A percentile compares a stretch with the other conserved stretches of the same genome.
These are phyloP conservation scores for Physeter macrocephalus DNA, from an alignment of 2,113 vertebrate species.

Conservation along the genomic window DNA sequence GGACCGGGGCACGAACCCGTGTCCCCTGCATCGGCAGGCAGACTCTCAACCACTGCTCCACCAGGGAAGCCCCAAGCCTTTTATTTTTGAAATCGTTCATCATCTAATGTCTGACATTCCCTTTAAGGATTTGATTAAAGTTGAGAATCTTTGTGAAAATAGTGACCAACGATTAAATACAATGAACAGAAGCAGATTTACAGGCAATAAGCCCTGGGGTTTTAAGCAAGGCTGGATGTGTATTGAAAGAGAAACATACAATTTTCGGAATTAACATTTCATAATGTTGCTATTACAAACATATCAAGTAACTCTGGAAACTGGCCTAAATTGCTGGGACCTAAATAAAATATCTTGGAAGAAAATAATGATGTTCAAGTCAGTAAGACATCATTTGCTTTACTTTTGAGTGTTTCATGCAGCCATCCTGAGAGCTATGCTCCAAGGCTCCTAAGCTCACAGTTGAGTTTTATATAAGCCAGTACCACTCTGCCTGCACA, in stretches of 20 bases:
- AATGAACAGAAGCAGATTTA: background rate
- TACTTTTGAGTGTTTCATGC: background rate
- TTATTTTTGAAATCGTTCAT: background rate
- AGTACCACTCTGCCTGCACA: background rate
- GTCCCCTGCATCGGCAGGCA: too few relatives aligned
- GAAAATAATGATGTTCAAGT: background rate
- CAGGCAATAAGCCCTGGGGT: background rate
- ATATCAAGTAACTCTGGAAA: background rate
- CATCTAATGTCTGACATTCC: background rate
- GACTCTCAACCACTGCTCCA: too few relatives aligned
- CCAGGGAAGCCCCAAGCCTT: too few relatives aligned
- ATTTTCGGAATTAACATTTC: background rate
- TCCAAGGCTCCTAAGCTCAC: background rate
- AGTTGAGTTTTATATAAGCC: background rate
- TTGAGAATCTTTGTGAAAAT: slow-evolving; percentile 11
- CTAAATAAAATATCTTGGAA: background rate
- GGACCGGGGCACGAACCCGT: too few relatives aligned
- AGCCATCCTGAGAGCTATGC: background rate
- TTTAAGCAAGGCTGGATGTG: background rate
- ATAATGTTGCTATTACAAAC: background rate
- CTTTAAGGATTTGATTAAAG: background rate
- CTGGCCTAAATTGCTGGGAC: background rate
- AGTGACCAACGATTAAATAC: background rate
- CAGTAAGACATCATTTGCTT: background rate
- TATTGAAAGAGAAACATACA: background rate